phyloP scores from a whole-genome alignment of 2,797 vertebrate species.

The Discoglossus pictus region DNA sequence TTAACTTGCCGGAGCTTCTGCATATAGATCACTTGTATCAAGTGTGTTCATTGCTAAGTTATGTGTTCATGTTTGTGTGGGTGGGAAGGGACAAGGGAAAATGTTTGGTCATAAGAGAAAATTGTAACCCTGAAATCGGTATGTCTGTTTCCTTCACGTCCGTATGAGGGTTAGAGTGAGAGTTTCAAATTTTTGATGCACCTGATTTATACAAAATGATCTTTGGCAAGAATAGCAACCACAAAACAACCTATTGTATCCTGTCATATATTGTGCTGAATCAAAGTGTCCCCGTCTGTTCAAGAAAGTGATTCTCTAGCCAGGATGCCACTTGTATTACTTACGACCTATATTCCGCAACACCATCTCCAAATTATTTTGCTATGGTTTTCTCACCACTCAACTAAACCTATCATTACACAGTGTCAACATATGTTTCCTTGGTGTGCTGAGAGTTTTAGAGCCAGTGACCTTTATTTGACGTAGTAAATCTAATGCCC shows the following conservation, averaged over 20 bases:
- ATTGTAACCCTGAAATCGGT: constrained; percentile 73
- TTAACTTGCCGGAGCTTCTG: constrained; percentile 84
- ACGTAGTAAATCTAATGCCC: no score
- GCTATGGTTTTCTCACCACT: background rate
- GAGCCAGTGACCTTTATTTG: no score
- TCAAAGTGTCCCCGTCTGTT: constrained; percentile 72
- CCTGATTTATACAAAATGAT: constrained; percentile 86
- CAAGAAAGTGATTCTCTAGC: constrained; percentile 61
- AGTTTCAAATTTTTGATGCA: constrained; percentile 80
- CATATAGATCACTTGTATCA: constrained; percentile 90
- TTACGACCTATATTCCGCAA: constrained; percentile 52
- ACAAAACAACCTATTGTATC: constrained; percentile 82
- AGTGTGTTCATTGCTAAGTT: constrained; percentile 85
- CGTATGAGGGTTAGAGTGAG: constrained; percentile 62
- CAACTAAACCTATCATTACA: no score
- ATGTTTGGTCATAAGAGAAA: constrained; percentile 80
- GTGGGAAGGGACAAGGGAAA: constrained; percentile 60
- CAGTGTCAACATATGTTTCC: no score
- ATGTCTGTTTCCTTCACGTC: constrained; percentile 76
- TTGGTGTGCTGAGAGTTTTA: no score
- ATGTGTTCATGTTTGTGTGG: constrained; percentile 75
- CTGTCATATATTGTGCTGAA: constrained; percentile 83
- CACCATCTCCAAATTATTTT: background rate
- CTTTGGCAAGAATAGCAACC: constrained; percentile 79
- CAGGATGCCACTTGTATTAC: constrained; percentile 61